Evolutionary conservation across 2,797 vertebrate species (phyloP), one percentile per base, ranked within the genome.

Genomic region (Phalanger gymnotis): DNA sequence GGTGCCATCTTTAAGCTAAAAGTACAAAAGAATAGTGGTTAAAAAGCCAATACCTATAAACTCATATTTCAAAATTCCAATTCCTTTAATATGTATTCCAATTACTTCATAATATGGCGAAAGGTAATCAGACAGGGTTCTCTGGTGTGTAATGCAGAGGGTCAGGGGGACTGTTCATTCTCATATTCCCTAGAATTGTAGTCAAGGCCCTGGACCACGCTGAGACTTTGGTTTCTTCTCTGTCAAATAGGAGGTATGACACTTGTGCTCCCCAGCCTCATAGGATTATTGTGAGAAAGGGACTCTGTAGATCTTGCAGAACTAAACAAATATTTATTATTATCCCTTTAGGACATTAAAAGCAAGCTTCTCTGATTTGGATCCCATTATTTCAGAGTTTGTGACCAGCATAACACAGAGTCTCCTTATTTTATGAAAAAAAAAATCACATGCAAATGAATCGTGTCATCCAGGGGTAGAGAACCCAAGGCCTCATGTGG

Each of bases 291-390:
- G 31, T 25, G 19, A 81, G 19, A 47, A 81, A 81, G 19, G n/a
- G 19, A 47, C n/a, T 25, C 25, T 81, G 66, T 81, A 81, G 19
- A 81, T 81, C 19, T 47, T 81, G n/a, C 25, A 22, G 6, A 12
- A 40, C n/a, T 73, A 73, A 40, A 40, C 40, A 66, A 73, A 73
- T 73, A 34, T 73, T 73, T 73, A n/a, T 73, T 73, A 81, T 40
- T 81, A 47, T 66, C n/a, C n/a, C 61, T 66, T n/a, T 81, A 81
- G 19, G 40, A 81, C n/a, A 47, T n/a, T 66, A 16, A 6, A 73
- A 73, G 6, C 13, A 34, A 30, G 47, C 0, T 54, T 53, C 40
- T 2, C 1, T n/a, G 11, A 11, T 3, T 11, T 0, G 58, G 51
- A 0, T 0, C 22, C 52, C 31, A 25, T n/a, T 54, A 47, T 19